A percentile compares a stretch with the other conserved stretches of the same genome.
These are phyloP conservation scores for Ericerus pela DNA, from an alignment of 1,140 invertebrate species.

Conservation along the genomic window DNA sequence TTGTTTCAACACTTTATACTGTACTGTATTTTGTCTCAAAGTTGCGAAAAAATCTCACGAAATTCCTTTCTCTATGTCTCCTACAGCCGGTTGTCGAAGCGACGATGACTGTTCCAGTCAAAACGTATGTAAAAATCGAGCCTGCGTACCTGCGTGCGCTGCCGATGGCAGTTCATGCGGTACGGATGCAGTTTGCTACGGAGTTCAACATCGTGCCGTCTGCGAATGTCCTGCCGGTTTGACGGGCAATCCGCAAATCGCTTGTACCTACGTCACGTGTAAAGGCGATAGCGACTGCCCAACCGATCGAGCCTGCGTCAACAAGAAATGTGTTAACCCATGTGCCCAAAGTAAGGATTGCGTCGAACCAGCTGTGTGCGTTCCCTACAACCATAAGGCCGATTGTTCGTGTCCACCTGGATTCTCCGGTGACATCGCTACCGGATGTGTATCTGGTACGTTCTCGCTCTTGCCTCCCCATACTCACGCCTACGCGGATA, in stretches of 20 bases:
- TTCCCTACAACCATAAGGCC: constrained; percentile 54
- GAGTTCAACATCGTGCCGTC: constrained; percentile 57
- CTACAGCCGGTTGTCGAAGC: constrained; percentile 33
- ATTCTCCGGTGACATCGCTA: constrained; percentile 48
- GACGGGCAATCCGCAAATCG: constrained; percentile 59
- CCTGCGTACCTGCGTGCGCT: constrained; percentile 61
- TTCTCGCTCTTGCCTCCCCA: not conserved
- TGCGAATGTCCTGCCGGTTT: constrained; percentile 67
- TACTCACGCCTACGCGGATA: too few species aligned
- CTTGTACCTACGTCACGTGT: constrained; percentile 60
- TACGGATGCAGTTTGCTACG: constrained; percentile 53
- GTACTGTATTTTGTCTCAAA: too few species aligned
- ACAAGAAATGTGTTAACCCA: constrained; percentile 59
- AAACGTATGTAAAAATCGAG: constrained; percentile 58
- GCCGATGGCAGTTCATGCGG: constrained; percentile 49
- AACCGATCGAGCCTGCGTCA: constrained; percentile 56
- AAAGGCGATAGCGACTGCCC: constrained; percentile 60
- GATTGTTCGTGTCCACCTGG: constrained; percentile 66
- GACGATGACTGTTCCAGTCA: constrained; percentile 59
- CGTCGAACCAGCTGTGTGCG: constrained; percentile 50
- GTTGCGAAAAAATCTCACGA: too few species aligned
- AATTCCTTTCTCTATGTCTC: too few species aligned
- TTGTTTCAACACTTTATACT: too few species aligned
- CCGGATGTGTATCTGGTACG: constrained; percentile 54
- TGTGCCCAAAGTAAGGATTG: constrained; percentile 51